Evolutionary conservation across 1,140 invertebrate genomes (phyloP), one percentile per base, ranked within the genome.

Genomic region (Pemphigus obesinymphae): DNA sequence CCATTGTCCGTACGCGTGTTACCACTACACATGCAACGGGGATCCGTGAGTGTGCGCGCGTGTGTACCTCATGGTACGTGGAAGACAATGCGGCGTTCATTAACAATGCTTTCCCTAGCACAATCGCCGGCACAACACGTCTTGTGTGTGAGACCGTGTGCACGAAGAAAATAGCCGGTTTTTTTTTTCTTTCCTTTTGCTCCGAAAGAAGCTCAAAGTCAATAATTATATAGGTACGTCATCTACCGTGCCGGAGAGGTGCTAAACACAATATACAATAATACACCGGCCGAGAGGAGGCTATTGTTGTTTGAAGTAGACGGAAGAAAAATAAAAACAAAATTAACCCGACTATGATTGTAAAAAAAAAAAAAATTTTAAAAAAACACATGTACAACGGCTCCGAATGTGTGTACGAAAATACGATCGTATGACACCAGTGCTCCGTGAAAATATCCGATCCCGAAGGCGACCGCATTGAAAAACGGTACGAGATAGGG

Each of bases 41-140:
- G 6, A 13, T 43, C 7, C 26, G 29, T n/a, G 29, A 17, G 29
- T 63, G 34, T 68, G 34, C n/a, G 40, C 48, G 40, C 7, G 50
- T 29, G 43, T 45, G 29, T 73, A 50, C 50, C 50, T 31, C 34
- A 50, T 31, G 2, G 58, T 40, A n/a, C n/a, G n/a, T n/a, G n/a
- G 45, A 80, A 80, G 76, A 80, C 76, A 80, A 80, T 80, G 76
- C 76, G n/a, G 55, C 53, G 76, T 80, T 80, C 45, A 80, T 80
- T 80, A 80, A 80, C 76, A 80, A 80, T 80, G 55, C 76, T 55
- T 13, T 45, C 8, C 73, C 53, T 23, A n/a, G 43, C 76, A 80
- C 76, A 80, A 80, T 63, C 53, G 76, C 55, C 3, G 0, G n/a
- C 15, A 20, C 76, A 58, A 63, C 76, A 80, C 76, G 76, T 80